Base-by-base conservation (phyloP, 2,888 invertebrate genomes). In the Eueremaeus valkanovi region DNA sequence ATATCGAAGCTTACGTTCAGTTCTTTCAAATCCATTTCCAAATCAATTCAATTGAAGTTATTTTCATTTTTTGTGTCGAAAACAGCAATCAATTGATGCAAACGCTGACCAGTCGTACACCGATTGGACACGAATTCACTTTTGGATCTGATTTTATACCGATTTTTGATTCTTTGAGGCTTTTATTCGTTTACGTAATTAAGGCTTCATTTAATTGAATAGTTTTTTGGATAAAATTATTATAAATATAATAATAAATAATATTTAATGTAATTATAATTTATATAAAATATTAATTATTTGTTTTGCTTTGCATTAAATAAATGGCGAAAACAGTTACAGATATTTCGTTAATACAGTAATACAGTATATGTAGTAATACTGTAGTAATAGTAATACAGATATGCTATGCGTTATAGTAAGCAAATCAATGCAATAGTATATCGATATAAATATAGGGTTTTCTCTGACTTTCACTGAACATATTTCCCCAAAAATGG, bases 11-110 rank as follows among this genome's bases (percentile, higher is more conserved):
- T 45, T 3, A 70, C 29, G 45, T 45, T 70, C 42, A 70, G 45
- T 3, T 70, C 45, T 21, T 42, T 45, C 24, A 70, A 45, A 70
- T 70, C 45, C 70, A 70, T 45, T 29, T 70, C 70, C 40, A 33
- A 55, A 58, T 58, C 58, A 58, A 58, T 58, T 58, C 29, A 58
- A 29, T 58, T 58, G 58, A 58, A 58, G 16, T 58, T 18, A 51
- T 58, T 58, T 58, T 55, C 55, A 58, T 58, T 18, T 29, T 58
- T 58, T 13, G 24, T 18, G 29, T 58, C 58, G 21, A 49, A 49
- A 18, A 49, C 18, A 49, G 18, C 49, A 49, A 49, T 49, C 18
- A 45, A 49, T 49, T n/a, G n/a, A n/a, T n/a, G n/a, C 49, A 49
- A 49, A n/a, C n/a, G 49, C n/a, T 49, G 18, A n/a, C 27, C 31